A percentile compares a stretch with the other conserved stretches of the same genome.
These are phyloP conservation scores for Latrodectus geometricus DNA, from an alignment of 1,140 invertebrate species.

Conservation along the genomic window DNA sequence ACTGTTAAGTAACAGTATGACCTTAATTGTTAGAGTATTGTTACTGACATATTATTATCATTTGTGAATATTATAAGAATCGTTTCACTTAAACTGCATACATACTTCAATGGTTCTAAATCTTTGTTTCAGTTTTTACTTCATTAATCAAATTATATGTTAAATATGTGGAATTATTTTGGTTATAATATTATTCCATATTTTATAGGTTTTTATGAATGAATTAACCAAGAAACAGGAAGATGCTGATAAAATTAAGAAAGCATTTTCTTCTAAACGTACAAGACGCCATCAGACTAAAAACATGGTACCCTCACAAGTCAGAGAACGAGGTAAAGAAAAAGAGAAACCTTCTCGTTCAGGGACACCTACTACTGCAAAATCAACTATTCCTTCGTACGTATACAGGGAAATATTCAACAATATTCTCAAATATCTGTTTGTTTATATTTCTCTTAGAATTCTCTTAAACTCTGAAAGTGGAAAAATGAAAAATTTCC, in stretches of 20 bases:
- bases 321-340: slow-evolving; percentile 42
- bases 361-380: slow-evolving; percentile 13
- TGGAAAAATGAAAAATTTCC: too few species aligned
- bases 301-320: slow-evolving; percentile 8
- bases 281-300: slow-evolving; percentile 21
- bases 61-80: too few species aligned
- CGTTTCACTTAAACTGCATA: too few species aligned
- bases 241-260: slow-evolving; percentile 84
- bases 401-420: background rate
- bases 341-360: slow-evolving; percentile 29
- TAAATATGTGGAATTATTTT: too few species aligned
- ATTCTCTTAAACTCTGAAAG: background rate
- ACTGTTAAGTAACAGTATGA: too few species aligned
- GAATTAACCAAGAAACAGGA: slow-evolving; percentile 85
- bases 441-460: background rate
- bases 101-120: too few species aligned
- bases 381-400: slow-evolving; percentile 51
- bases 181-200: background rate
- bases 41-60: too few species aligned
- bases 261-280: slow-evolving; percentile 62
- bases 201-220: slow-evolving; percentile 79
- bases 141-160: too few species aligned
- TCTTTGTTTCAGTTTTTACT: too few species aligned
- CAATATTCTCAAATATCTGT: background rate
- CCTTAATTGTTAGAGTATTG: too few species aligned